Conservation (phyloP, 1,140 invertebrate genomes). For the Drosophila mayri region DNA sequence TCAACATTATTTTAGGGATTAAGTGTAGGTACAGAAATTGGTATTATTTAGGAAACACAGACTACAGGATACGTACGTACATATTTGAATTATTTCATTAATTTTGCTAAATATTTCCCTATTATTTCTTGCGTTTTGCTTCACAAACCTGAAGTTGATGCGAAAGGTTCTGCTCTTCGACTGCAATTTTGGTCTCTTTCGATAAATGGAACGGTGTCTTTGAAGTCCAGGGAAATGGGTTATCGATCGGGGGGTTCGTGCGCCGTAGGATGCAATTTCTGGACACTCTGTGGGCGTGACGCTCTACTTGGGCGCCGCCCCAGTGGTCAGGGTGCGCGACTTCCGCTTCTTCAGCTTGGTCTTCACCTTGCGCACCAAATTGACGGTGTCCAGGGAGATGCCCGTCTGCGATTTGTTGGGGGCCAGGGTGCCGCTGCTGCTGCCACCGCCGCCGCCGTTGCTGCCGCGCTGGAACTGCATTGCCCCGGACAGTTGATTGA, state of each 20-base stretch:
- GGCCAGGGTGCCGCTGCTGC: slow-evolving; percentile 10
- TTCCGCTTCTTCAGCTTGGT: slow-evolving; percentile 81
- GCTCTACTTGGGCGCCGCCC: slow-evolving; percentile 44
- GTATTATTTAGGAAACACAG: slow-evolving; percentile 29
- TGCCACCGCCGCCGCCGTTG: slow-evolving; percentile 1
- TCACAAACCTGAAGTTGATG: slow-evolving; percentile 8
- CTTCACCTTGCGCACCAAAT: slow-evolving; percentile 76
- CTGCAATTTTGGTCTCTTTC: slow-evolving; percentile 36
- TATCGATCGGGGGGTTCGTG: slow-evolving; percentile 6
- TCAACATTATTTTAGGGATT: slow-evolving; percentile 47
- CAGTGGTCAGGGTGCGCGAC: slow-evolving; percentile 52
- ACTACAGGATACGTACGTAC: slow-evolving; percentile 16
- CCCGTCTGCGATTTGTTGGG: slow-evolving; percentile 39
- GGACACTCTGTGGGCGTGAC: neutral
- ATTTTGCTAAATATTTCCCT: slow-evolving; percentile 43
- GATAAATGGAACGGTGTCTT: neutral
- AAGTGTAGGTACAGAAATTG: slow-evolving; percentile 44
- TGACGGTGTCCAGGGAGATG: slow-evolving; percentile 63
- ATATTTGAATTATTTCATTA: slow-evolving; percentile 28
- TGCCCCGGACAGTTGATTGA: slow-evolving; percentile 9
- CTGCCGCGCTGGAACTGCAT: slow-evolving; percentile 44
- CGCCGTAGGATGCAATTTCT: neutral
- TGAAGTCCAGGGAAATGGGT: neutral
- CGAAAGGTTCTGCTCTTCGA: slow-evolving; percentile 16
- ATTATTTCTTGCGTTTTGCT: slow-evolving; percentile 6